These are phyloP conservation scores for Gopherus flavomarginatus DNA, from an alignment of 2,113 vertebrate genomes.

Conservation along the genomic window DNA sequence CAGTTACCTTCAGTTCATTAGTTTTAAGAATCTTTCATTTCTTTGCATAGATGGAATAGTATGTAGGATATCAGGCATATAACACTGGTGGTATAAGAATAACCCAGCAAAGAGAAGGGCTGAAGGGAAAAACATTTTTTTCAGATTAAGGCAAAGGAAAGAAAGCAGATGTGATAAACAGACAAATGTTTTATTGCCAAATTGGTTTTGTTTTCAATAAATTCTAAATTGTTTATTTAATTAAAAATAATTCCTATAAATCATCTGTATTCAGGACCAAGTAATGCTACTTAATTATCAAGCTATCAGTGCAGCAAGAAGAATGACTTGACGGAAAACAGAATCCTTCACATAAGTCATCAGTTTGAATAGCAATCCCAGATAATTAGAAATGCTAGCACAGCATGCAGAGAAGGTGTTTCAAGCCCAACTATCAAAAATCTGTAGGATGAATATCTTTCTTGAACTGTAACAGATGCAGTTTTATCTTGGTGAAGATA, in stretches of 20 bases:
- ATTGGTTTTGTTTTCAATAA: background rate
- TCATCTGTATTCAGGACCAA: conserved; percentile 37
- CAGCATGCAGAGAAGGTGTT: conserved; percentile 55
- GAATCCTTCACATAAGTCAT: conserved; percentile 47
- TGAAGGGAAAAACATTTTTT: background rate
- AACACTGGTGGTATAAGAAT: background rate
- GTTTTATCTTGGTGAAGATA: conserved; percentile 37
- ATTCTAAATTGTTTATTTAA: conserved; percentile 37
- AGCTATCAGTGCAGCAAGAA: conserved; percentile 8
- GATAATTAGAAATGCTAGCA: conserved; percentile 26
- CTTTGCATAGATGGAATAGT: background rate
- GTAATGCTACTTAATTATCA: conserved; percentile 51
- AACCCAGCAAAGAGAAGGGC: background rate
- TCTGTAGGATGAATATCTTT: conserved; percentile 19
- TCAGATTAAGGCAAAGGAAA: background rate
- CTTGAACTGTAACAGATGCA: background rate
- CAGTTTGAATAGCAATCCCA: conserved; percentile 28
- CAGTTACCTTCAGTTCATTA: background rate
- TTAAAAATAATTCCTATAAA: conserved; percentile 52
- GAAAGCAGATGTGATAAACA: background rate
- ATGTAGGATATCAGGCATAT: background rate
- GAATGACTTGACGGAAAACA: conserved; percentile 54
- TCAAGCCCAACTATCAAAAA: conserved; percentile 28
- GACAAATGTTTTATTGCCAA: background rate
- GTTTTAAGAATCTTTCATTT: background rate